Evolutionary conservation across 1,140 invertebrate genomes (phyloP).

Genomic region (Drosophila grimshawi): DNA sequence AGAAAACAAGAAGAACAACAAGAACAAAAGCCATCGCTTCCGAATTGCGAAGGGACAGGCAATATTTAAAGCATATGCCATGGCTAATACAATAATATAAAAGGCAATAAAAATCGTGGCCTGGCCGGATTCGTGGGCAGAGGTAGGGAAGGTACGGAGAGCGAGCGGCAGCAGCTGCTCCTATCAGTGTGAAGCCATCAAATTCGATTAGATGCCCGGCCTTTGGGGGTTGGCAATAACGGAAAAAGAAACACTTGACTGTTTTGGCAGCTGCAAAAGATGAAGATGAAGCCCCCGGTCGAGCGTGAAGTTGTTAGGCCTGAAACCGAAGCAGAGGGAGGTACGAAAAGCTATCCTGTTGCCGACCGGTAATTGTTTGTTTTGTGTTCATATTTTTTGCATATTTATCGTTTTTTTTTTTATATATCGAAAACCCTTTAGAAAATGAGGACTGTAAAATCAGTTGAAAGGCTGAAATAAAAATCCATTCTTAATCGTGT

Average conservation of each 20-base stretch:
- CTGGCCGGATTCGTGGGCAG: slow-evolving; percentile 27
- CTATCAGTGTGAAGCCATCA: slow-evolving; percentile 80
- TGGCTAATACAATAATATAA: slow-evolving; percentile 76
- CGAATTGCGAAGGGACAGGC: slow-evolving; percentile 35
- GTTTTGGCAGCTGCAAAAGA: slow-evolving; percentile 56
- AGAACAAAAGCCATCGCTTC: slow-evolving; percentile 16
- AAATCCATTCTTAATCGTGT: too few relatives aligned
- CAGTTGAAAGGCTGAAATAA: slow-evolving; percentile 14
- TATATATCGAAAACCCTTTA: slow-evolving; percentile 5
- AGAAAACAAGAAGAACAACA: slow-evolving; percentile 12
- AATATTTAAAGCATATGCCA: slow-evolving; percentile 73
- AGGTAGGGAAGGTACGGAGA: slow-evolving; percentile 28
- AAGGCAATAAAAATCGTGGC: slow-evolving; percentile 73
- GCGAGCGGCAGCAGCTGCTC: slow-evolving; percentile 63
- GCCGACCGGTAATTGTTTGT: slow-evolving; percentile 49
- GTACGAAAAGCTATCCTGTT: slow-evolving; percentile 30
- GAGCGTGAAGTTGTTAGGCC: slow-evolving; percentile 23
- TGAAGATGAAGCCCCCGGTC: slow-evolving; percentile 29
- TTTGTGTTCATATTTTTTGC: slow-evolving; percentile 48
- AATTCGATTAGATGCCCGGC: slow-evolving; percentile 73
- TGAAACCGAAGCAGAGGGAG: background rate
- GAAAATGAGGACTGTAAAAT: slow-evolving; percentile 9
- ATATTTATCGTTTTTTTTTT: slow-evolving; percentile 13
- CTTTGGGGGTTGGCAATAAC: slow-evolving; percentile 45
- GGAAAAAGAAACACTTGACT: slow-evolving; percentile 55